Evolutionary conservation across 2,888 invertebrate species (phyloP).

Genomic region (Platypus cylindrus): DNA sequence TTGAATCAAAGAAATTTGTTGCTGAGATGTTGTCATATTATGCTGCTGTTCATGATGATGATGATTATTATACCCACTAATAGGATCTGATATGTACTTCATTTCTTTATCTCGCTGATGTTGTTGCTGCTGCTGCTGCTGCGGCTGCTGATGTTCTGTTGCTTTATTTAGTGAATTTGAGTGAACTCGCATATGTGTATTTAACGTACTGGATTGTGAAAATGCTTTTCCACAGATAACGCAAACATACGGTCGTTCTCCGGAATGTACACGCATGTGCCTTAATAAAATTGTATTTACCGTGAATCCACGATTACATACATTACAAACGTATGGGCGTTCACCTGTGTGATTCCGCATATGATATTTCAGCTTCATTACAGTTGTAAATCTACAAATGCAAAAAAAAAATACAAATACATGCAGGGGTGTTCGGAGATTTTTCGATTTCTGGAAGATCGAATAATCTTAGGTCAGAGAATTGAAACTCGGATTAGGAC

Average conservation of each 20-base stretch:
- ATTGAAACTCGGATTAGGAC: no score
- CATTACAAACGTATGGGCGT: constrained; percentile 34
- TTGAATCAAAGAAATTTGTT: no score
- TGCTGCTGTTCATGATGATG: no score
- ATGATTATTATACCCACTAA: no score
- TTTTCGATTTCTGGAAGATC: no score
- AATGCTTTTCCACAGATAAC: constrained; percentile 37
- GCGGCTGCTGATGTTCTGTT: constrained; percentile 12
- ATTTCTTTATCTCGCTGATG: no score
- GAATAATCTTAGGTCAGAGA: not conserved
- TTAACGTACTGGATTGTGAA: constrained; percentile 35
- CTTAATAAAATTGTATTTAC: constrained; percentile 35
- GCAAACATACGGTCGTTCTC: constrained; percentile 36
- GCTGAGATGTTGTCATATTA: no score
- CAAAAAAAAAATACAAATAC: constrained; percentile 7
- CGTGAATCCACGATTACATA: constrained; percentile 36
- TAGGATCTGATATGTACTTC: no score
- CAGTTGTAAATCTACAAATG: constrained; percentile 36
- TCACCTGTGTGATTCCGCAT: constrained; percentile 38
- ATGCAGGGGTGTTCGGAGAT: not conserved
- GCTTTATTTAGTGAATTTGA: constrained; percentile 21
- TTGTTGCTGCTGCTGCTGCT: constrained; percentile 15
- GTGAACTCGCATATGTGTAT: constrained; percentile 36
- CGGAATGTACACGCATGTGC: constrained; percentile 37
- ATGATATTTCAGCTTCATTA: constrained; percentile 37